Base-by-base conservation (phyloP, 2,113 vertebrate genomes). In the Ctenomys sociabilis region DNA sequence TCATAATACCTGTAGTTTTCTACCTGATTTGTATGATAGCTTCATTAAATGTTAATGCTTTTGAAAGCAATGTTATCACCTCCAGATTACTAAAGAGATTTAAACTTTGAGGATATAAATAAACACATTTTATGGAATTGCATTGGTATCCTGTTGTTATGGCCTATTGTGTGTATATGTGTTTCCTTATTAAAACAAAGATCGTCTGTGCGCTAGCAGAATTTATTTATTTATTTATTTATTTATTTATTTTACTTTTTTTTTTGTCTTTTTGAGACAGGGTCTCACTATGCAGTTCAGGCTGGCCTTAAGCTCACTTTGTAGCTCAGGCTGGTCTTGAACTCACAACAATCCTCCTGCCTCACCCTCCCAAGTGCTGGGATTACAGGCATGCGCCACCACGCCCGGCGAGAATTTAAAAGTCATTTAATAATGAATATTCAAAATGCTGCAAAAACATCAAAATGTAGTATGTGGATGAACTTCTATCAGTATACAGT, bases 321-420 rank as follows among this genome's bases (percentile, higher is more conserved):
- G n/a, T n/a, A n/a, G n/a, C n/a, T n/a, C n/a, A n/a, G n/a, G n/a
- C n/a, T n/a, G n/a, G n/a, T n/a, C n/a, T n/a, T n/a, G n/a, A n/a
- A n/a, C n/a, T n/a, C n/a, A n/a, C n/a, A n/a, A n/a, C n/a, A n/a
- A n/a, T n/a, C n/a, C n/a, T n/a, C n/a, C n/a, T n/a, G n/a, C n/a
- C n/a, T n/a, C n/a, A n/a, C n/a, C n/a, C n/a, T n/a, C n/a, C n/a
- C n/a, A n/a, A n/a, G n/a, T n/a, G n/a, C n/a, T n/a, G n/a, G n/a
- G n/a, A n/a, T n/a, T n/a, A n/a, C n/a, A n/a, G n/a, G n/a, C n/a
- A n/a, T n/a, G n/a, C n/a, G n/a, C n/a, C n/a, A n/a, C n/a, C n/a
- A n/a, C n/a, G n/a, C n/a, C n/a, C n/a, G n/a, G n/a, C n/a, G n/a
- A 88, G 43, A 43, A 89, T 77, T 93, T 91, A 78, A 63, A 96